A percentile compares a stretch with the other conserved stretches of the same genome.
Evolutionary conservation across 2,797 vertebrate species (phyloP).

Genomic region (Sardinella longiceps): DNA sequence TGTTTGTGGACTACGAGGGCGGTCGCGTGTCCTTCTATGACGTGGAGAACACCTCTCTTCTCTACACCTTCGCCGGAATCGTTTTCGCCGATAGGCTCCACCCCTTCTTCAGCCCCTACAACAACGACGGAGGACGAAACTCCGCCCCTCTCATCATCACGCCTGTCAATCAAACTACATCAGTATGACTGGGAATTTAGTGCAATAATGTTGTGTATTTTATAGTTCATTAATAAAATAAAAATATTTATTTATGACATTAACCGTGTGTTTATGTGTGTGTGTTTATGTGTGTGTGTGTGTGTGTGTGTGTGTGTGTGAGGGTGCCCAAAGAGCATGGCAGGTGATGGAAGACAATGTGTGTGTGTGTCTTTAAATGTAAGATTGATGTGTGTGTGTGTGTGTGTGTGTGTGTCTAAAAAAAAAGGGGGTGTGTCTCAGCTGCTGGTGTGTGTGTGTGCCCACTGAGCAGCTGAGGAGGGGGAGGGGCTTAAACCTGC

Average conservation of each 20-base stretch:
- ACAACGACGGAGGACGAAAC: slow-evolving; percentile 62
- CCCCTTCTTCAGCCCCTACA: slow-evolving; percentile 74
- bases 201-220: background rate
- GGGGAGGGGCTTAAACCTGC: background rate
- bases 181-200: slow-evolving; percentile 16
- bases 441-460: background rate
- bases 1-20: slow-evolving; percentile 70
- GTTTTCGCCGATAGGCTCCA: slow-evolving; percentile 64
- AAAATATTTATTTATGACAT: no score
- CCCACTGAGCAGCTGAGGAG: background rate
- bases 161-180: slow-evolving; percentile 32
- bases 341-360: background rate
- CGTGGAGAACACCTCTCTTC: slow-evolving; percentile 56
- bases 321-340: no score
- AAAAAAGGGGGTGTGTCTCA: background rate
- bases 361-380: background rate
- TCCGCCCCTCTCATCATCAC: slow-evolving; percentile 62
- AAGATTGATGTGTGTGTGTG: background rate
- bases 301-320: background rate
- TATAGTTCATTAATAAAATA: no score
- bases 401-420: no score
- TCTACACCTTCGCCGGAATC: slow-evolving; percentile 67
- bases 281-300: background rate
- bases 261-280: no score
- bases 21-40: slow-evolving; percentile 71